Evolutionary conservation across 2,888 invertebrate genomes (phyloP).

Genomic region (Diaperis boleti): DNA sequence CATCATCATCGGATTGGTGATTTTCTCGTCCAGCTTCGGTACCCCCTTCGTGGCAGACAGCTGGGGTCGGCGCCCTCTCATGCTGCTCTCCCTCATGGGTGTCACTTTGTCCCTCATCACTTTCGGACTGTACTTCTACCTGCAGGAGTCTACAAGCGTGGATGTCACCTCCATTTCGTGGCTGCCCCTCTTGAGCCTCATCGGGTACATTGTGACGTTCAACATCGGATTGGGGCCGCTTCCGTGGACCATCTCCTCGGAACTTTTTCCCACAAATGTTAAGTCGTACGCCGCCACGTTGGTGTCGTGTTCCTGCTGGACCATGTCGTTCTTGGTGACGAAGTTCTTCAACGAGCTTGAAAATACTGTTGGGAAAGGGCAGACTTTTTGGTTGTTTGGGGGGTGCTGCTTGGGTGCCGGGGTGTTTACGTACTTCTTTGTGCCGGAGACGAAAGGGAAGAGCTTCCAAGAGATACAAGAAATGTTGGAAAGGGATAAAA

Average conservation of each 20-base stretch:
- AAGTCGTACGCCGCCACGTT: conserved; percentile 80
- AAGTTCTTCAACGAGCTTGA: conserved; percentile 74
- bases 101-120: conserved; percentile 74
- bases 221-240: conserved; percentile 81
- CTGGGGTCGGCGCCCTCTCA: conserved; percentile 77
- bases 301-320: conserved; percentile 81
- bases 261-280: conserved; percentile 66
- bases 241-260: conserved; percentile 85
- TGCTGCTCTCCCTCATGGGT: conserved; percentile 77
- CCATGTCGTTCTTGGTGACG: conserved; percentile 78
- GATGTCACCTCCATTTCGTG: conserved; percentile 71
- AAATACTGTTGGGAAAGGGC: conserved; percentile 70
- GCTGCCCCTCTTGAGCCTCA: conserved; percentile 78
- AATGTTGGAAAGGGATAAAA: conserved; percentile 36
- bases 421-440: conserved; percentile 71
- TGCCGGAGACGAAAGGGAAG: conserved; percentile 54
- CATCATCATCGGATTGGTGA: conserved; percentile 74
- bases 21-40: conserved; percentile 76
- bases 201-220: conserved; percentile 79
- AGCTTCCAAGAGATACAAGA: conserved; percentile 52
- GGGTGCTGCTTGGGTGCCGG: conserved; percentile 72
- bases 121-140: conserved; percentile 64
- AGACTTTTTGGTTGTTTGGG: conserved; percentile 79
- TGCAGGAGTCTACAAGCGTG: conserved; percentile 57
- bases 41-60: conserved; percentile 82